These are phyloP conservation scores for Sceloporus undulatus DNA, from an alignment of 2,113 vertebrate genomes.

Conservation along the genomic window DNA sequence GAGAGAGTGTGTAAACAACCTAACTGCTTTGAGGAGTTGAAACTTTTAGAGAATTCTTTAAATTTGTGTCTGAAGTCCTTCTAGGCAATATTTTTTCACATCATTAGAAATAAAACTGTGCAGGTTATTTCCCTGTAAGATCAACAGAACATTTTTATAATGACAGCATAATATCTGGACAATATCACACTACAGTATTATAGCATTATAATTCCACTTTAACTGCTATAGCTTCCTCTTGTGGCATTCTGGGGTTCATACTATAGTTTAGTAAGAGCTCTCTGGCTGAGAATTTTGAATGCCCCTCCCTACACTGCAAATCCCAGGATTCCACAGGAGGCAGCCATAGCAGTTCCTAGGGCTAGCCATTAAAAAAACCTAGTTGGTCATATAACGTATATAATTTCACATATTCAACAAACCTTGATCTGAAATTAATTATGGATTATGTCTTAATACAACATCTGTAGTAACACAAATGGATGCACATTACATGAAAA, in stretches of 20 bases:
- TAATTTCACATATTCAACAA: not conserved
- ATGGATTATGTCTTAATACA: constrained; percentile 55
- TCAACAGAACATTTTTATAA: not conserved
- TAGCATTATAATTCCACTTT: no score
- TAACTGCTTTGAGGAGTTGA: not conserved
- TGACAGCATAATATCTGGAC: not conserved
- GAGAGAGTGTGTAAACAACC: no score
- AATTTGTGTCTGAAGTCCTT: not conserved
- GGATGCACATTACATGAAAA: constrained; percentile 44
- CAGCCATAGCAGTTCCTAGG: not conserved
- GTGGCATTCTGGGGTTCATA: no score
- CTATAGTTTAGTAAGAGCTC: no score
- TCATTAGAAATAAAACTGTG: not conserved
- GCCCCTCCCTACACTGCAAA: no score
- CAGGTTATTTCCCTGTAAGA: not conserved
- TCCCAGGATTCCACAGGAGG: no score
- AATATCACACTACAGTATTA: no score
- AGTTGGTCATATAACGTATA: not conserved
- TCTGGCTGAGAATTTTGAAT: no score
- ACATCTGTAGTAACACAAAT: constrained; percentile 30
- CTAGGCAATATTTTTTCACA: not conserved
- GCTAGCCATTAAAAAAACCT: not conserved
- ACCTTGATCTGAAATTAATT: not conserved
- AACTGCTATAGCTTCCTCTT: no score
- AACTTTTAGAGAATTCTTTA: not conserved